Base-by-base conservation (phyloP, 2,797 vertebrate genomes). In the Enteromius treurensis region DNA sequence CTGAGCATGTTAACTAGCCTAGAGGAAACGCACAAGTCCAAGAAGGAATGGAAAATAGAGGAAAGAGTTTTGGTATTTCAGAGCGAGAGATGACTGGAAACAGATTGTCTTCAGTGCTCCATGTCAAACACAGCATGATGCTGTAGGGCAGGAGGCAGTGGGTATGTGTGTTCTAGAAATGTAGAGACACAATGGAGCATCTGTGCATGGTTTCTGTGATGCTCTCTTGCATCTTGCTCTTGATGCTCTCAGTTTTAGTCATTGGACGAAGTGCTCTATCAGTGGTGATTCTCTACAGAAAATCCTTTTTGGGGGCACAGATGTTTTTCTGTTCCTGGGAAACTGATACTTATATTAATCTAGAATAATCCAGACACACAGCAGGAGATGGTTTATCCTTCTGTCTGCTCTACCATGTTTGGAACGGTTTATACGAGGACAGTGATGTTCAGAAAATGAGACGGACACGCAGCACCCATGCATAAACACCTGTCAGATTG, bases 41-140 rank as follows among this genome's bases (percentile, higher is more conserved):
- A 62, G 13, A 15, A 42, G n/a, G 1, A 17, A 65, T 23, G 45
- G 7, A 15, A 65, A 79, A 9, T 1, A 23, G 26, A 76, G 26
- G 19, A 34, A 42, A 60, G 34, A 3, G 74, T 76, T 76, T 69
- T 15, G n/a, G 2, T 45, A 62, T 64, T 80, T 49, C 53, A 17
- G 60, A n/a, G 21, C 0, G 1, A 64, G 60, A 67, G 29, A 40
- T 53, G 64, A 53, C 21, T 58, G 62, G 42, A 77, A 77, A 67
- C 71, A 82, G 81, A 82, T 82, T 65, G 70, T 81, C 45, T 53
- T 75, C 23, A 76, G 1, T 76, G 73, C 15, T 47, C 49, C 23
- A 45, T 68, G 47, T 82, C 73, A 77, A 64, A n/a, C 62, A 42
- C 47, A 68, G 81, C 81, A 69, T 82, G 81, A 53, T 74, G 79